Evolutionary conservation across 2,888 invertebrate genomes (phyloP).

Genomic region (Tetanocera ferruginea): DNA sequence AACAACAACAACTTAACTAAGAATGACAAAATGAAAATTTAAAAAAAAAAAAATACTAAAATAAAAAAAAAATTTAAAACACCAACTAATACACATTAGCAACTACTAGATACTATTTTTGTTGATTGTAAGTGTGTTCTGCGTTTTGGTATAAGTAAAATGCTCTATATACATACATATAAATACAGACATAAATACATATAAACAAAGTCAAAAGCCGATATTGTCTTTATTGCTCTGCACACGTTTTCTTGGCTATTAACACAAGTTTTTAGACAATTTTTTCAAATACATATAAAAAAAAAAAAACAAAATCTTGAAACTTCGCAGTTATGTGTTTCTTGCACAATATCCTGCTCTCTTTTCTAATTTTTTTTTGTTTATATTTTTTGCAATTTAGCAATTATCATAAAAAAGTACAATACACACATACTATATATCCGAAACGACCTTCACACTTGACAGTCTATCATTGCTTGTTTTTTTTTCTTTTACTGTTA

Average conservation of each 20-base stretch:
- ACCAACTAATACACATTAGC: background rate
- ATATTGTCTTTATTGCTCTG: background rate
- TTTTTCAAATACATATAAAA: no score
- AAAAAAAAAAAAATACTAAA: no score
- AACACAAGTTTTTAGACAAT: no score
- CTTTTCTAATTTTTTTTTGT: background rate
- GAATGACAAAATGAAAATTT: background rate
- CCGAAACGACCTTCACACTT: slow-evolving; percentile 16
- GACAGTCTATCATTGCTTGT: background rate
- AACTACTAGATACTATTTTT: background rate
- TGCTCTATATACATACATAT: background rate
- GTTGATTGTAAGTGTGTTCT: background rate
- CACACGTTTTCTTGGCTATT: slow-evolving; percentile 14
- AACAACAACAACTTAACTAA: background rate
- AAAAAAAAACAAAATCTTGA: background rate
- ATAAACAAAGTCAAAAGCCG: background rate
- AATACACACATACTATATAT: background rate
- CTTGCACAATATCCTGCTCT: background rate
- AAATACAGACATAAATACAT: background rate
- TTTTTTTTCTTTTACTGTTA: background rate
- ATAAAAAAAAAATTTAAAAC: slow-evolving; percentile 7
- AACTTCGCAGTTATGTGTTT: no score
- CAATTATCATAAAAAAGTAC: no score
- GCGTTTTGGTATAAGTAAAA: background rate
- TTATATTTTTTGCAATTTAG: background rate